Evolutionary conservation across 2,797 vertebrate genomes (phyloP).

Genomic region (Silurus lanzhouensis): DNA sequence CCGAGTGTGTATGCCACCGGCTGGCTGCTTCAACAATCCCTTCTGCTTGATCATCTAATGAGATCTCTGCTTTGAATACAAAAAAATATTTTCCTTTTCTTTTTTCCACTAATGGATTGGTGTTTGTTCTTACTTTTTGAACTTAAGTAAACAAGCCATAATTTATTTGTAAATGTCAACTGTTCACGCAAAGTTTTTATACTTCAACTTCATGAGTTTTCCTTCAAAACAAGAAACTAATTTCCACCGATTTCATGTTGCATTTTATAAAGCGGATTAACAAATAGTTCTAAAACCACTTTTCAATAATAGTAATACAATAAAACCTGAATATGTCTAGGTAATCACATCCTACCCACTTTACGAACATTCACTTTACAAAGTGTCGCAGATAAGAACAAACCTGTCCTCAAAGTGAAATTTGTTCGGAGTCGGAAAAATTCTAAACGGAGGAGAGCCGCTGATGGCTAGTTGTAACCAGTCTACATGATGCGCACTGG

Average conservation of each 20-base stretch:
- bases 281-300: neutral
- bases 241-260: neutral
- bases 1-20: slow-evolving; percentile 38
- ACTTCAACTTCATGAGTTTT: neutral
- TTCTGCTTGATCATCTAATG: slow-evolving; percentile 41
- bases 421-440: too few species aligned
- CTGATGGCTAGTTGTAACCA: too few species aligned
- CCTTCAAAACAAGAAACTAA: neutral
- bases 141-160: slow-evolving; percentile 31
- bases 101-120: neutral
- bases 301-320: neutral
- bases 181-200: neutral
- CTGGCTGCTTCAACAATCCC: slow-evolving; percentile 45
- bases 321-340: neutral
- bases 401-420: too few species aligned
- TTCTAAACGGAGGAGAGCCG: too few species aligned
- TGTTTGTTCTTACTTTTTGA: slow-evolving; percentile 43
- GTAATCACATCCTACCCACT: too few species aligned
- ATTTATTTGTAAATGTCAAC: slow-evolving; percentile 45
- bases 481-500: too few species aligned
- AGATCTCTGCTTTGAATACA: slow-evolving; percentile 33
- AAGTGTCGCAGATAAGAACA: too few species aligned
- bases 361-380: too few species aligned
- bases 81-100: neutral
- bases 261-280: neutral